phyloP scores from a whole-genome alignment of 2,113 vertebrate genomes.

The Lipophrys pholis region DNA sequence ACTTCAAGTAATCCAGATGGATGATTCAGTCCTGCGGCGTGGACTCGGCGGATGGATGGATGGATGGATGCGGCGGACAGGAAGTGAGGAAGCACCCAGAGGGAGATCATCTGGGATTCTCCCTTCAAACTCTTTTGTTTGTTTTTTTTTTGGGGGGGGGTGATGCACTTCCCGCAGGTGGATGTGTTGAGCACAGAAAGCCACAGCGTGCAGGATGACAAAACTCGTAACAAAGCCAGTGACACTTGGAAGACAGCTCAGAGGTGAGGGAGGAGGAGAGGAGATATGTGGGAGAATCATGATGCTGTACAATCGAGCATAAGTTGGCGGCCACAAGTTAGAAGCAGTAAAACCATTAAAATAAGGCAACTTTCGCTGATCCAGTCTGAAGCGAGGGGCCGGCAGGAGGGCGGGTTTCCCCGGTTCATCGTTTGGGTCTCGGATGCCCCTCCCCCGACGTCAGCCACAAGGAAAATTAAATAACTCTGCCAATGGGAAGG shows the following conservation, averaged over 20 bases:
- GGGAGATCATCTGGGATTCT: neutral
- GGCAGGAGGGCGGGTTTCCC: constrained; percentile 29
- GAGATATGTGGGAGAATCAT: constrained; percentile 40
- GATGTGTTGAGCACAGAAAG: constrained; percentile 62
- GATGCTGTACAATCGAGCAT: constrained; percentile 72
- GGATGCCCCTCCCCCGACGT: constrained; percentile 23
- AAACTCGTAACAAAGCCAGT: constrained; percentile 77
- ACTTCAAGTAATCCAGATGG: constrained; percentile 83
- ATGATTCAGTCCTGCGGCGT: constrained; percentile 70
- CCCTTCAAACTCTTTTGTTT: constrained; percentile 5
- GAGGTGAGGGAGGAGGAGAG: constrained; percentile 20
- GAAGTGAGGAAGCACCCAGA: constrained; percentile 29
- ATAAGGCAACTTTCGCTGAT: constrained; percentile 84
- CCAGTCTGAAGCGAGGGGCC: constrained; percentile 60
- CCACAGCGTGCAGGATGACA: constrained; percentile 51
- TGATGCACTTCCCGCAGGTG: constrained; percentile 23
- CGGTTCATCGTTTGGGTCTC: constrained; percentile 55
- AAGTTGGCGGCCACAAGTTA: constrained; percentile 69
- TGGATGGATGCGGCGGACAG: constrained; percentile 43
- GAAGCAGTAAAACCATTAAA: constrained; percentile 80
- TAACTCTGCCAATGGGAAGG: constrained; percentile 47
- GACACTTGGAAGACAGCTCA: constrained; percentile 76
- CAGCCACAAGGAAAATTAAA: constrained; percentile 68
- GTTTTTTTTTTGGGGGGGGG: neutral
- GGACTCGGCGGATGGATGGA: constrained; percentile 57